Conservation (phyloP, 2,113 vertebrate species). For the Malurus cyaneus region DNA sequence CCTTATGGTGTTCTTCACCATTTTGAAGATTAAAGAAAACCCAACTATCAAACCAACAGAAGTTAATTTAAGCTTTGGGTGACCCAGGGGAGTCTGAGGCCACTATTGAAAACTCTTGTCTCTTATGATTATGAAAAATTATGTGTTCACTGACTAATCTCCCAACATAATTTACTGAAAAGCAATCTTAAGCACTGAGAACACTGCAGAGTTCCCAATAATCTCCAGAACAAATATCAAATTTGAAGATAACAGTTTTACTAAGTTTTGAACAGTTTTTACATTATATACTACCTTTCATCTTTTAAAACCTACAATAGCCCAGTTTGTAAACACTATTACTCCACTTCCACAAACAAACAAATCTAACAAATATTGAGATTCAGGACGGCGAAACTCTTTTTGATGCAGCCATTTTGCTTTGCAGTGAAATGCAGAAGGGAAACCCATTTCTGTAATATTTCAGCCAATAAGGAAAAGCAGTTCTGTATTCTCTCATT, state of each 20-base stretch:
- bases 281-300: not conserved
- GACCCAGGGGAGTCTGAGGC: not conserved
- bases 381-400: not conserved
- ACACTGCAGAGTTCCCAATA: not conserved
- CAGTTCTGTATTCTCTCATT: not conserved
- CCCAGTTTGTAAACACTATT: not conserved
- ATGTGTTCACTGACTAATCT: not conserved
- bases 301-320: not conserved
- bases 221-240: not conserved
- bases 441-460: not conserved
- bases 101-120: not conserved
- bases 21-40: not conserved
- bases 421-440: not conserved
- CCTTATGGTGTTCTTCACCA: not conserved
- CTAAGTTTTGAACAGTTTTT: not conserved
- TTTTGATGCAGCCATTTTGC: not conserved
- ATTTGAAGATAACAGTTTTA: not conserved
- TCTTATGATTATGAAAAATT: constrained; percentile 7
- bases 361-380: not conserved
- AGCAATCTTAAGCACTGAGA: constrained; percentile 1
- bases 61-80: constrained; percentile 3
- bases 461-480: not conserved
- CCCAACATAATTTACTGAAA: not conserved
- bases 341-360: not conserved
- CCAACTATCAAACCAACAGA: not conserved